These are phyloP conservation scores for Bombylius discolor DNA, from an alignment of 2,888 invertebrate genomes.

Conservation along the genomic window DNA sequence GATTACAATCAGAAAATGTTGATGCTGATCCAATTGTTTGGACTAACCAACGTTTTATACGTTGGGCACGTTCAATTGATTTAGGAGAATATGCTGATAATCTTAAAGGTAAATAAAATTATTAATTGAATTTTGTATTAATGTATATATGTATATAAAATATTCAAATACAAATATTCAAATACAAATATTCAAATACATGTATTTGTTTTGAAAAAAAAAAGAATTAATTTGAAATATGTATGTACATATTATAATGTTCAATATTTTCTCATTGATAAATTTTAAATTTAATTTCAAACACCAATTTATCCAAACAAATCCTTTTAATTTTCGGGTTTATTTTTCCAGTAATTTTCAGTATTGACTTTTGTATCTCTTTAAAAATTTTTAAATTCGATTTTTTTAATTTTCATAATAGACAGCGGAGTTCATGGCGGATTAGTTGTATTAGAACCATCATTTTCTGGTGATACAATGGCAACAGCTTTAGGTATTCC, in stretches of 20 bases:
- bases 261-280: too few species aligned
- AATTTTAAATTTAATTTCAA: too few species aligned
- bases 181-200: constrained; percentile 3
- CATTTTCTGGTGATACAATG: constrained; percentile 90
- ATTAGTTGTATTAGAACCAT: constrained; percentile 81
- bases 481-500: constrained; percentile 86
- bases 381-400: too few species aligned
- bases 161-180: constrained; percentile 2
- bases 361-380: too few species aligned
- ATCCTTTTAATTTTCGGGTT: too few species aligned
- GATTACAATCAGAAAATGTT: constrained; percentile 76
- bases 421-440: constrained; percentile 94
- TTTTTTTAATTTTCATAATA: constrained; percentile 20
- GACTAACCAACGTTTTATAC: constrained; percentile 88
- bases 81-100: constrained; percentile 87
- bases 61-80: constrained; percentile 89
- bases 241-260: too few species aligned
- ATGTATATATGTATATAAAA: not conserved
- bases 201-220: not conserved
- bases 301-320: too few species aligned
- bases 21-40: constrained; percentile 89
- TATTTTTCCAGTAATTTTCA: too few species aligned
- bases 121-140: not conserved
- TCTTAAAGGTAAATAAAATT: constrained; percentile 56
- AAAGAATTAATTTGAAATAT: too few species aligned